phyloP scores from a whole-genome alignment of 2,113 vertebrate genomes.

The Nothocercus julius region DNA sequence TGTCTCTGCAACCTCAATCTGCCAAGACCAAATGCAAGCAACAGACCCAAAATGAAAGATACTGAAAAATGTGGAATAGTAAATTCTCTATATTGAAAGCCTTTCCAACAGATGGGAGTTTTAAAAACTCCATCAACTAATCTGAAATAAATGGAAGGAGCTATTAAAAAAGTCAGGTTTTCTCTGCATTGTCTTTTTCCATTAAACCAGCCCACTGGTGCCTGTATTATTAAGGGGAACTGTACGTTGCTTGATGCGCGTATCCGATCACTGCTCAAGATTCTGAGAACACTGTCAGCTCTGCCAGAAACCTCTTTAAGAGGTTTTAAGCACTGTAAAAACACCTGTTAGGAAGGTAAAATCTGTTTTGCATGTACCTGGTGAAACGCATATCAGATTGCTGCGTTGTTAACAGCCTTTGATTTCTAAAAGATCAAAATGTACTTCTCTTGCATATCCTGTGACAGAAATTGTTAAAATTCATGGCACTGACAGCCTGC shows the following conservation, averaged over 20 bases:
- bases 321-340: not conserved
- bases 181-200: not conserved
- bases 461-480: constrained; percentile 1
- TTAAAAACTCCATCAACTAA: not conserved
- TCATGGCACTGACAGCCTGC: not conserved
- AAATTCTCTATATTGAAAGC: not conserved
- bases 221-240: not conserved
- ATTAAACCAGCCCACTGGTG: not conserved
- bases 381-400: not conserved
- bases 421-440: not conserved
- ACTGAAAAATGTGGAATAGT: not conserved
- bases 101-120: not conserved
- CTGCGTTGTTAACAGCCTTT: not conserved
- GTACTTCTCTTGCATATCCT: not conserved
- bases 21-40: constrained; percentile 44
- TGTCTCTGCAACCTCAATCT: constrained; percentile 51
- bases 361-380: not conserved
- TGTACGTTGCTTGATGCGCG: not conserved
- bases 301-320: not conserved
- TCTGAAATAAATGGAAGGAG: not conserved
- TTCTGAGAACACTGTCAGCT: not conserved
- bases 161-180: not conserved
- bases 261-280: not conserved
- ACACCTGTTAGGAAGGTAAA: not conserved
- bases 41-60: constrained; percentile 19